Conservation (phyloP, 2,888 invertebrate genomes). For the Azorinus chamasolen region DNA sequence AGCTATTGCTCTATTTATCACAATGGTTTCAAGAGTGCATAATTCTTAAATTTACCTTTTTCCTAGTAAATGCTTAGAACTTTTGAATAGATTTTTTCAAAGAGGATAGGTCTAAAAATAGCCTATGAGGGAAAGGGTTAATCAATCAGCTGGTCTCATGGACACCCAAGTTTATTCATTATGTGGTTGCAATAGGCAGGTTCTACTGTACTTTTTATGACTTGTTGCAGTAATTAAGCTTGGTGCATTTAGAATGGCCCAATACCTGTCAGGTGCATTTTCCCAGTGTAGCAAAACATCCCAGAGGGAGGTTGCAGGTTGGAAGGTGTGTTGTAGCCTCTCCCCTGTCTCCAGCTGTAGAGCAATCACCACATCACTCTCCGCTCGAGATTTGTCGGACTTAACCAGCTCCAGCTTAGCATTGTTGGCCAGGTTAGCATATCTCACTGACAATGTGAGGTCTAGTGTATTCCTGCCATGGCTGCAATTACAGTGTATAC, state of each 20-base stretch:
- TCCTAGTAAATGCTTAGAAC: no score
- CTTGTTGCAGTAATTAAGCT: no score
- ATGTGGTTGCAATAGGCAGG: no score
- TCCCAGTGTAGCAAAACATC: constrained; percentile 88
- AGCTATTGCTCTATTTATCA: no score
- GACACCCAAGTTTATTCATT: no score
- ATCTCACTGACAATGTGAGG: constrained; percentile 92
- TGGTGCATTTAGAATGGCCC: no score
- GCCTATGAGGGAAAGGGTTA: background rate
- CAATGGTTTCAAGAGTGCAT: no score
- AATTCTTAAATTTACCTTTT: no score
- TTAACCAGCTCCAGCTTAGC: constrained; percentile 94
- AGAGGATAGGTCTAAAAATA: no score
- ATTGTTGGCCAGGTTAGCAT: constrained; percentile 96
- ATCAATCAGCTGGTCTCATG: no score
- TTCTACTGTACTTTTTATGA: background rate
- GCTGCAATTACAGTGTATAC: constrained; percentile 81
- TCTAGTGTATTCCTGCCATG: constrained; percentile 93
- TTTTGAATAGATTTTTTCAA: no score
- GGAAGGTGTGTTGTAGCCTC: constrained; percentile 89
- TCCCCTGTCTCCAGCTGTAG: constrained; percentile 92
- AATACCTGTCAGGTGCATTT: constrained; percentile 68
- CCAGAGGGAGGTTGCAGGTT: constrained; percentile 88
- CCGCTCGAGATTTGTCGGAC: constrained; percentile 89
- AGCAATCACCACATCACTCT: constrained; percentile 91